Evolutionary conservation across 1,140 invertebrate species (phyloP).

Genomic region (Liolophura sinensis): DNA sequence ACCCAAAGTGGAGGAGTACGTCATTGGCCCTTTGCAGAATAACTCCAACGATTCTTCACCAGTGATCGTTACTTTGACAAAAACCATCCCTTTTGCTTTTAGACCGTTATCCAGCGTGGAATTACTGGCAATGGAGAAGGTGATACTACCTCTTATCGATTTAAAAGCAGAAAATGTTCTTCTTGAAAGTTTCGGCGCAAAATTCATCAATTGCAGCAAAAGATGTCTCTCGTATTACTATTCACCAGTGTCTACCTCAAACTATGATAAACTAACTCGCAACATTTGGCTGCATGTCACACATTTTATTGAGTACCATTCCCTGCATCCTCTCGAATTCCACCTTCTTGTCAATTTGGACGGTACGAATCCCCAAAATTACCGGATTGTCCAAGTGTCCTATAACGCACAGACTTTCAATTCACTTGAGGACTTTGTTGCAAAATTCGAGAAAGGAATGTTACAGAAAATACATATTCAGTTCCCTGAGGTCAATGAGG

Average conservation of each 20-base stretch:
- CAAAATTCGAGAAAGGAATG: constrained; percentile 17
- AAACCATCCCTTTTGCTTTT: constrained; percentile 34
- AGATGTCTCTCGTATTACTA: constrained; percentile 40
- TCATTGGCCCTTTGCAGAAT: constrained; percentile 38
- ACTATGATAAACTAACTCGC: constrained; percentile 28
- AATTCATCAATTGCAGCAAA: constrained; percentile 31
- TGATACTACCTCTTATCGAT: constrained; percentile 25
- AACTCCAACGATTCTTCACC: constrained; percentile 24
- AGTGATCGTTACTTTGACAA: constrained; percentile 25
- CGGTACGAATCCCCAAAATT: constrained; percentile 18
- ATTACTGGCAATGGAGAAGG: constrained; percentile 34
- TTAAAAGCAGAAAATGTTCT: constrained; percentile 28
- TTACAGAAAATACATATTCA: constrained; percentile 31
- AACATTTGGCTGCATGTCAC: constrained; percentile 38
- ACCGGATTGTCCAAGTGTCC: constrained; percentile 29
- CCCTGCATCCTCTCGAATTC: constrained; percentile 36
- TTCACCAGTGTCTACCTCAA: constrained; percentile 43
- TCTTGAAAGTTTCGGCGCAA: constrained; percentile 43
- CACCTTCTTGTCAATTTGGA: constrained; percentile 39
- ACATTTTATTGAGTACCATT: constrained; percentile 36
- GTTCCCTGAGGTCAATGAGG: constrained; percentile 20
- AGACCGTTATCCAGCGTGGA: constrained; percentile 44
- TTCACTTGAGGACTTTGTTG: constrained; percentile 24
- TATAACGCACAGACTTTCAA: constrained; percentile 33
- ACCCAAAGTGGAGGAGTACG: constrained; percentile 45